Base-by-base conservation (phyloP, 2,797 vertebrate species). In the Catamblyrhynchus diadema region DNA sequence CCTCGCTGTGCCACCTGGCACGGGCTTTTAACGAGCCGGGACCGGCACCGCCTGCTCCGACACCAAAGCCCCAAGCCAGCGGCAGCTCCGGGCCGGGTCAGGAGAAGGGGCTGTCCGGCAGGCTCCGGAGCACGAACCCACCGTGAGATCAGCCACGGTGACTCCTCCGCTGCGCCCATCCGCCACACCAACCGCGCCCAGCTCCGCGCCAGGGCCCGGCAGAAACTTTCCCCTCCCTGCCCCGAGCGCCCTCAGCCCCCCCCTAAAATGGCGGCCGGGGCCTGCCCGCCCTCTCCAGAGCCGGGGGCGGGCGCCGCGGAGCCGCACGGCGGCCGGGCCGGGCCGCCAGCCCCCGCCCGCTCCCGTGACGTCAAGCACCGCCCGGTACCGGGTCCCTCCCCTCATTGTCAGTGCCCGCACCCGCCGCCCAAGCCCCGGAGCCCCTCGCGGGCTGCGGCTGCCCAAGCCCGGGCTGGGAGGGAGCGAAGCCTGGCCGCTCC, bases 371-470 rank as follows among this genome's bases (percentile, higher is more conserved):
- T 81, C 79, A 71, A n/a, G 85, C 92, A 16, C 87, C 93, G 86
- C 88, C 94, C 83, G 92, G 84, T 7, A 78, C 4, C 10, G 25
- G 13, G 85, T 79, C 67, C 97, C 95, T 97, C 98, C 97, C 96
- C 97, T 98, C 98, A 98, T 98, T 98, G 98, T 98, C 98, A 97
- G 97, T 94, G 77, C 90, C 88, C 19, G 69, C 92, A 87, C 79
- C 90, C 62, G 80, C 83, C 41, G 70, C 50, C 71, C 56, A 79
- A 84, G 82, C 25, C n/a, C 45, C 33, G 73, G 73, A 83, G 83
- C 87, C 83, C 81, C 73, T 77, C 21, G 88, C 50, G 94, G 94
- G 94, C 94, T 92, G 94, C 94, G 91, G 91, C 88, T 80, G 92
- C 89, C 86, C 79, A 5, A 78, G 80, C 71, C 51, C 14, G 92